A percentile compares a stretch with the other conserved stretches of the same genome.
Conservation (phyloP, 1,140 invertebrate genomes). For the Procambarus virginalis region DNA sequence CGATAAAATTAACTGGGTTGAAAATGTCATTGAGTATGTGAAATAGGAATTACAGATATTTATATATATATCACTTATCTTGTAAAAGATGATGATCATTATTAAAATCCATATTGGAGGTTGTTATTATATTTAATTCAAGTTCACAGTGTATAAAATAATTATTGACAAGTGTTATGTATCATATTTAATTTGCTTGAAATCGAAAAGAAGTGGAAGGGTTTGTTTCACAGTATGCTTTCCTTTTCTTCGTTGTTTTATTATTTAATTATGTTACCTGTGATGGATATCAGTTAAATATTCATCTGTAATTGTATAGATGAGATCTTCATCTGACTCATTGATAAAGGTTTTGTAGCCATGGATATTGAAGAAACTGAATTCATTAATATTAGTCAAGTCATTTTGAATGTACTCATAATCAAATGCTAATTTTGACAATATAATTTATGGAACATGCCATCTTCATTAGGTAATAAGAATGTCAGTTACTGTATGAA, state of each 20-base stretch:
- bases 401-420: background rate
- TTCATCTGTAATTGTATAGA: background rate
- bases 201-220: background rate
- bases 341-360: background rate
- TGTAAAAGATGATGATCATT: background rate
- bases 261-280: background rate
- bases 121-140: background rate
- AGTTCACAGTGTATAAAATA: background rate
- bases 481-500: background rate
- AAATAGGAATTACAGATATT: background rate
- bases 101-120: constrained; percentile 5
- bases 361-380: background rate
- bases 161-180: background rate
- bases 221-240: background rate
- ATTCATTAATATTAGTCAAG: background rate
- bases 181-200: background rate
- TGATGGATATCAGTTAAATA: background rate
- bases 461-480: background rate
- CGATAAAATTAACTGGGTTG: background rate
- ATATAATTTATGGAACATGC: background rate
- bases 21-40: background rate
- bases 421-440: background rate
- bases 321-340: background rate
- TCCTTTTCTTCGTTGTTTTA: background rate
- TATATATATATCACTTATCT: background rate